These are phyloP conservation scores for Scartelaos histophorus DNA, from an alignment of 2,113 vertebrate genomes.

Conservation along the genomic window DNA sequence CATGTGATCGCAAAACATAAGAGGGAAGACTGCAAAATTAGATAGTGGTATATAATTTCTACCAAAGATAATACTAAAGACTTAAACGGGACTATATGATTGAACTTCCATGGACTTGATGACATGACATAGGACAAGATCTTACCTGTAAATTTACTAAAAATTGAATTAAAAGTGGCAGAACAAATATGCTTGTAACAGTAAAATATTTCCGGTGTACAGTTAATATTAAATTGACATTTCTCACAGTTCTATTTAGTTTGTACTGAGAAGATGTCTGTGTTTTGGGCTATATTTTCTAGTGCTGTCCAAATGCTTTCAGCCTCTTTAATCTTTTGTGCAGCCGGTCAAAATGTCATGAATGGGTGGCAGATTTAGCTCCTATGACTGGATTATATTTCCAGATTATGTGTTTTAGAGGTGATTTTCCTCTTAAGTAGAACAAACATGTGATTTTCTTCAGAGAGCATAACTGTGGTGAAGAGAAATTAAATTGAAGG, in stretches of 20 bases:
- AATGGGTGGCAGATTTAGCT: slow-evolving; percentile 40
- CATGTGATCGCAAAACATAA: neutral
- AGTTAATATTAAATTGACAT: neutral
- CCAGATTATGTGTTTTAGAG: slow-evolving; percentile 52
- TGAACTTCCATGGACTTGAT: no score
- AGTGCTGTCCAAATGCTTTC: neutral
- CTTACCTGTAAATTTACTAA: no score
- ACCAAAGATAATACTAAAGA: no score
- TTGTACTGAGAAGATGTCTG: neutral
- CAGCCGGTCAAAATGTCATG: slow-evolving; percentile 34
- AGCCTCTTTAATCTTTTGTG: slow-evolving; percentile 21
- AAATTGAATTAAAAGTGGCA: no score
- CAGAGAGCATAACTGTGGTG: slow-evolving; percentile 8
- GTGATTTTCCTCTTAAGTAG: slow-evolving; percentile 39
- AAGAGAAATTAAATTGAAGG: slow-evolving; percentile 20
- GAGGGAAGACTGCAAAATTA: no score
- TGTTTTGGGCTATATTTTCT: neutral
- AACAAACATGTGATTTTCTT: slow-evolving; percentile 17
- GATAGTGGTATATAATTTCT: no score
- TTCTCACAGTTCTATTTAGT: neutral
- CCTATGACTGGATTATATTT: slow-evolving; percentile 52
- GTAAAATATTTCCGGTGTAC: neutral
- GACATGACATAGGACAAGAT: no score
- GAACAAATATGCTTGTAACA: no score
- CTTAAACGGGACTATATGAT: no score